A percentile compares a stretch with the other conserved stretches of the same genome.
Evolutionary conservation across 2,113 vertebrate species (phyloP).

Genomic region (Albula glossodonta): DNA sequence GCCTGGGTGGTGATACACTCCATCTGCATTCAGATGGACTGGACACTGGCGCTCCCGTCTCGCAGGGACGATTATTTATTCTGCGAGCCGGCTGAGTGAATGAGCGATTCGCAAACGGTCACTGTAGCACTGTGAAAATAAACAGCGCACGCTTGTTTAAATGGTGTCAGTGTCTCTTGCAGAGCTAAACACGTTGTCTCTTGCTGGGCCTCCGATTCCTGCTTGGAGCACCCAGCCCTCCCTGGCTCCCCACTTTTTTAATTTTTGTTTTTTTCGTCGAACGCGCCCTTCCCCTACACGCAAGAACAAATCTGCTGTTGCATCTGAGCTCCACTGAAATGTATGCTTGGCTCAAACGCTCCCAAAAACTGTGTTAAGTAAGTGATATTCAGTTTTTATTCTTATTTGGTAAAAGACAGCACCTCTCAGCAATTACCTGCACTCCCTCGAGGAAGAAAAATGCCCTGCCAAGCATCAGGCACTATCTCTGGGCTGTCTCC

Average conservation of each 20-base stretch:
- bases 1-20: conserved; percentile 17
- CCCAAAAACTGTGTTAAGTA: too few species aligned
- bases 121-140: conserved; percentile 41
- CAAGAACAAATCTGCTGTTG: background rate
- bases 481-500: too few species aligned
- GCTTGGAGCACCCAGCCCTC: background rate
- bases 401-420: too few species aligned
- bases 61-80: conserved; percentile 36
- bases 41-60: conserved; percentile 11
- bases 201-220: background rate
- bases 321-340: too few species aligned
- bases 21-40: conserved; percentile 25
- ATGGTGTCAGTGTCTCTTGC: conserved; percentile 36
- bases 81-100: conserved; percentile 37
- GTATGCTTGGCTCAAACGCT: too few species aligned
- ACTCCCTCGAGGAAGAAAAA: too few species aligned
- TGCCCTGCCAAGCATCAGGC: too few species aligned
- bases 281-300: background rate
- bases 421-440: too few species aligned
- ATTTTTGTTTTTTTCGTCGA: background rate
- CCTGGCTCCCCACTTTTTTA: background rate
- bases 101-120: conserved; percentile 31
- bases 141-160: conserved; percentile 37
- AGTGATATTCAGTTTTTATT: too few species aligned
- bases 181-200: conserved; percentile 23